Conservation (phyloP, 2,113 vertebrate genomes). For the Seriola quinqueradiata region DNA sequence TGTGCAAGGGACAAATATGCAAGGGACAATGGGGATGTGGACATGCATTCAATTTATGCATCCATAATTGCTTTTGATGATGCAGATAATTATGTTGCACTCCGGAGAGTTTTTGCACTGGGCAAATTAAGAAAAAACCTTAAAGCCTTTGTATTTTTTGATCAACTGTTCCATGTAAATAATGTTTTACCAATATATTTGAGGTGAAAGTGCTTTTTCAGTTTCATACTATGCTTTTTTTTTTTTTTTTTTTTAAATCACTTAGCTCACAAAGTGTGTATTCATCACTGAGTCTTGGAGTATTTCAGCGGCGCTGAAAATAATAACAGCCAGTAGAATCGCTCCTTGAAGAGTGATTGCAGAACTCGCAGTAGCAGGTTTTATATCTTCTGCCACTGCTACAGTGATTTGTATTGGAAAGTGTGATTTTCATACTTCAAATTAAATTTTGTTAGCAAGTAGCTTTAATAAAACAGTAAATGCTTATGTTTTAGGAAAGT, state of each 20-base stretch:
- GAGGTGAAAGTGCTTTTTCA: not conserved
- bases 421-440: not conserved
- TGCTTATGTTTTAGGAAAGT: not conserved
- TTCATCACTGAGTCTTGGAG: conserved; percentile 7
- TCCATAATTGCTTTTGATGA: conserved; percentile 83
- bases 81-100: conserved; percentile 82
- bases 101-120: conserved; percentile 57
- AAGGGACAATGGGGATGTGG: conserved; percentile 77
- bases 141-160: conserved; percentile 33
- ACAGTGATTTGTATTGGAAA: not conserved
- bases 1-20: conserved; percentile 79
- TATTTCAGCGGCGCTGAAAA: conserved; percentile 12
- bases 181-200: conserved; percentile 30
- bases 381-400: not conserved
- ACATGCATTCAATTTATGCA: conserved; percentile 81
- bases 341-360: conserved; percentile 6
- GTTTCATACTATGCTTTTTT: not conserved
- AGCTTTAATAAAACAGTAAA: not conserved
- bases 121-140: conserved; percentile 52
- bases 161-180: conserved; percentile 45
- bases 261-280: conserved; percentile 5
- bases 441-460: not conserved
- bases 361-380: not conserved
- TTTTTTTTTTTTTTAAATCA: conserved; percentile 27
- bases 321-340: conserved; percentile 5